Evolutionary conservation across 2,113 vertebrate species (phyloP).

Genomic region (Pitta sordida): DNA sequence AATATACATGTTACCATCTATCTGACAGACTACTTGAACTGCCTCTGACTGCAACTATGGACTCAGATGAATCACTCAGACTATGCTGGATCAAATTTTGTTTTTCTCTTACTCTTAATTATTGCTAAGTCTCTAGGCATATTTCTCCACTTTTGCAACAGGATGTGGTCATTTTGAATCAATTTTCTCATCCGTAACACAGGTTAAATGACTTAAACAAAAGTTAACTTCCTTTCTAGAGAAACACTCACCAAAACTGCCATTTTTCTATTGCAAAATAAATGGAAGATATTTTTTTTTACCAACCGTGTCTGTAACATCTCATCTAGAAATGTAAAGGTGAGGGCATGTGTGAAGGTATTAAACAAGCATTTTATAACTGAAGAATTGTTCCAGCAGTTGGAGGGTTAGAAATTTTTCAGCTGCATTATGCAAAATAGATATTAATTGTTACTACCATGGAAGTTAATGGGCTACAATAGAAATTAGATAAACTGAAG

Average conservation of each 20-base stretch:
- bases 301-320: fast-evolving
- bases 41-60: not conserved
- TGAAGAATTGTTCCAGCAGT: not conserved
- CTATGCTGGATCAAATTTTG: not conserved
- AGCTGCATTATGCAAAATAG: not conserved
- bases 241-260: not conserved
- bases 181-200: not conserved
- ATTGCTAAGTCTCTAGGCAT: not conserved
- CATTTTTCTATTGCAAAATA: not conserved
- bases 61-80: not conserved
- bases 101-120: not conserved
- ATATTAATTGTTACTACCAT: not conserved
- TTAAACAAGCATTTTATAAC: not conserved
- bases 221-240: not conserved
- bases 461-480: not conserved
- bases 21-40: not conserved
- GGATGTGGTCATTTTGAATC: not conserved
- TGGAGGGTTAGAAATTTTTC: not conserved
- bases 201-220: not conserved
- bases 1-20: not conserved
- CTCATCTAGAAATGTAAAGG: not conserved
- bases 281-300: not conserved
- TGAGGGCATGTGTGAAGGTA: fast-evolving
- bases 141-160: not conserved
- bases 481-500: not conserved